phyloP scores from a whole-genome alignment of 2,113 vertebrate genomes.

The Eretmochelys imbricata region DNA sequence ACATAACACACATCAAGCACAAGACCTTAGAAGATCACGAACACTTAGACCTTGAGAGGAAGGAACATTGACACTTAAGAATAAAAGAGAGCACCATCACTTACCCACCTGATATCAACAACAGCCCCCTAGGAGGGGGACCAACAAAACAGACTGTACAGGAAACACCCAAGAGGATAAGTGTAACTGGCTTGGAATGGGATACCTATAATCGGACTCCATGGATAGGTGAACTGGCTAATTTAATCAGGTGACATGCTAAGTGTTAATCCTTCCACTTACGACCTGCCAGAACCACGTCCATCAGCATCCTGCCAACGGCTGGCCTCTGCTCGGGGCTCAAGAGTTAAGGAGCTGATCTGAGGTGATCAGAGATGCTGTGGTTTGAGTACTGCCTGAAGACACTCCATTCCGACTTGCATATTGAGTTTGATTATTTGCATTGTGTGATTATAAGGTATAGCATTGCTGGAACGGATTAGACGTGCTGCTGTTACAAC shows the following conservation, averaged over 20 bases:
- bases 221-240: background rate
- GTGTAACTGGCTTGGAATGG: background rate
- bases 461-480: slow-evolving; percentile 42
- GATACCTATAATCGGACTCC: background rate
- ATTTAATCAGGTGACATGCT: background rate
- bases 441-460: slow-evolving; percentile 61
- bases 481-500: slow-evolving; percentile 39
- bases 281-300: background rate
- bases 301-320: background rate
- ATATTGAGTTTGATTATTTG: slow-evolving; percentile 63
- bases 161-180: background rate
- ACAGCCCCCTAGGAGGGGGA: background rate
- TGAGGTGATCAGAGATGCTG: slow-evolving; percentile 13
- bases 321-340: background rate
- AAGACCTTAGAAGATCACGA: background rate
- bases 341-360: slow-evolving; percentile 1
- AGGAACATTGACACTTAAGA: background rate
- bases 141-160: background rate
- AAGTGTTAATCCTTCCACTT: background rate
- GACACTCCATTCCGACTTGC: slow-evolving; percentile 13
- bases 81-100: background rate
- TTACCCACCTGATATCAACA: background rate
- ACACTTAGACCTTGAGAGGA: background rate
- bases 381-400: slow-evolving; percentile 31
- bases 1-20: background rate